Evolutionary conservation across 2,113 vertebrate species (phyloP), one percentile per base, ranked within the genome.

Genomic region (Gymnorhina tibicen): DNA sequence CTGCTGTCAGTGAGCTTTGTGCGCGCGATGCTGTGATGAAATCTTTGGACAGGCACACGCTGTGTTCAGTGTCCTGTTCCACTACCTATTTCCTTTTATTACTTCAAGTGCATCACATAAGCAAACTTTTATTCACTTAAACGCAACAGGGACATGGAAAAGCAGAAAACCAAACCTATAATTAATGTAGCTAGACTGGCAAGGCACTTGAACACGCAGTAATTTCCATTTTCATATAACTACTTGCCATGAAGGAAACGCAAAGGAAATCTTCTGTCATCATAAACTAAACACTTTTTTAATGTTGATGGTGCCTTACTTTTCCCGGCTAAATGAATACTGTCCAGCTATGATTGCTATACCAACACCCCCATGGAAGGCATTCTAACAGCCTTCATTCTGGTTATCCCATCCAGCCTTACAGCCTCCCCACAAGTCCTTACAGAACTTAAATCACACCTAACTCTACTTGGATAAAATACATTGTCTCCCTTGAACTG

Each of bases 11-110:
- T 1, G 9, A 80, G 19, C 59, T 66, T 59, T 5, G 3, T 21
- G 67, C 16, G 1, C 0, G 1, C 1, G 3, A 33, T 1, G 3
- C 49, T 49, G 18, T 37, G 26, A 78, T 2, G 5, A 78, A 35
- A 44, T 28, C 66, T 82, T 53, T 63, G 69, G 28, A 58, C 41
- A n/a, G 37, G 7, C 3, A 6, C 22, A 74, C 0, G 0, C 19
- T 39, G 9, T 1, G 0, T n/a, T 66, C 35, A 41, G 19, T 37
- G 7, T 32, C 35, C 28, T 77, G 30, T 41, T 72, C 30, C 20
- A 77, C 19, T 21, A 28, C 1, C 0, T 32, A 22, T 33, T 87
- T 85, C 60, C 20, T 42, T 77, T 33, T n/a, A 52, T 33, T 30
- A 70, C 88, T 73, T 66, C 41, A 92, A 63, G 19, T 9, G 16